A percentile compares a stretch with the other conserved stretches of the same genome.
phyloP scores from a whole-genome alignment of 2,797 vertebrate genomes.

The Ctenopoma kingsleyae region DNA sequence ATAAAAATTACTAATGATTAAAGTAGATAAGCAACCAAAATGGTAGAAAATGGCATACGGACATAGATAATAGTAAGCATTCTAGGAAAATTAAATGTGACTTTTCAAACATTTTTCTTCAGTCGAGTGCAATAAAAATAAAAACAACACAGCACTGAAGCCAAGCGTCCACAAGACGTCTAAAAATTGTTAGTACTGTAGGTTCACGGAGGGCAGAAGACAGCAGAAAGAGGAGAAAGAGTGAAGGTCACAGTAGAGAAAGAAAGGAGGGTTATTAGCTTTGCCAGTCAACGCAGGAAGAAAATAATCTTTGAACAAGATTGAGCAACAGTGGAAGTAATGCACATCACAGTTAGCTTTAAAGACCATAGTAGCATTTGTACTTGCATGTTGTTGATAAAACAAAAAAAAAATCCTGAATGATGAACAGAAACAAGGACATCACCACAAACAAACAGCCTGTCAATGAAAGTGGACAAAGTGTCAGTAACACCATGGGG shows the following conservation, averaged over 20 bases:
- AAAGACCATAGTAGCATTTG: constrained; percentile 79
- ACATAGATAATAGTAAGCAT: constrained; percentile 78
- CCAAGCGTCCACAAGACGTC: constrained; percentile 95
- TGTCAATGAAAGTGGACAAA: constrained; percentile 50
- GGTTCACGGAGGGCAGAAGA: constrained; percentile 88
- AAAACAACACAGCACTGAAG: constrained; percentile 94
- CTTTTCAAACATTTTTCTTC: constrained; percentile 76
- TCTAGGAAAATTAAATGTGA: constrained; percentile 83
- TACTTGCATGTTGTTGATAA: constrained; percentile 73
- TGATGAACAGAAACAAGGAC: constrained; percentile 73
- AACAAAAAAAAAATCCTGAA: constrained; percentile 66
- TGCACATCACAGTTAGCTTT: constrained; percentile 88
- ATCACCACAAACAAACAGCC: constrained; percentile 75
- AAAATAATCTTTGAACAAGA: constrained; percentile 66
- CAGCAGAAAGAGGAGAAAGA: constrained; percentile 75
- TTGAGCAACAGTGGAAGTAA: constrained; percentile 83
- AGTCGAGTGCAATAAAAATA: constrained; percentile 90
- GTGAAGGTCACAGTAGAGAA: constrained; percentile 87
- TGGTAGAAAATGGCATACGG: constrained; percentile 85
- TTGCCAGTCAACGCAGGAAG: constrained; percentile 83
- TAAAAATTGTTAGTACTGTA: constrained; percentile 91
- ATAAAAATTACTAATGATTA: constrained; percentile 88
- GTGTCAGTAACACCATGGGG: neutral
- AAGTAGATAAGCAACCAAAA: constrained; percentile 88
- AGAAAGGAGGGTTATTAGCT: constrained; percentile 84